Conservation (phyloP, 2,797 vertebrate genomes). For the Psittacula echo region DNA sequence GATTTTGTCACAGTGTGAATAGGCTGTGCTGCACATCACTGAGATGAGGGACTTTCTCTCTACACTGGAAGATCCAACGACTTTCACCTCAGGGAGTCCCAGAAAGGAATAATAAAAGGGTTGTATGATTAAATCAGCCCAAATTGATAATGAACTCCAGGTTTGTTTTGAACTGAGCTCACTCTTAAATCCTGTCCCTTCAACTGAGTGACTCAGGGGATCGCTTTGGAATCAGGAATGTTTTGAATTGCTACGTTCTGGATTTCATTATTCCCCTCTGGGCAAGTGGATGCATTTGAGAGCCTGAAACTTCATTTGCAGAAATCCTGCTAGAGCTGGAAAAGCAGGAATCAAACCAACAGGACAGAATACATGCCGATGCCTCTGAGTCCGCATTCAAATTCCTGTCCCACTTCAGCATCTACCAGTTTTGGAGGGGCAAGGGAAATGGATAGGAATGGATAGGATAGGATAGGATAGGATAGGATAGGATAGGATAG, state of each 20-base stretch:
- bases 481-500: no score
- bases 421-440: neutral
- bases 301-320: conserved; percentile 36
- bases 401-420: conserved; percentile 10
- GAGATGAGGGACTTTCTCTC: neutral
- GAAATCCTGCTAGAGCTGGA: conserved; percentile 42
- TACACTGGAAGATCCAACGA: neutral
- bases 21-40: neutral
- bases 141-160: conserved; percentile 42
- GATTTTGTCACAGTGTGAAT: neutral
- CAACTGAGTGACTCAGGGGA: neutral
- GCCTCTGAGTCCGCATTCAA: conserved; percentile 26
- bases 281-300: conserved; percentile 23
- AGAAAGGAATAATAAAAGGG: neutral
- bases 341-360: conserved; percentile 26
- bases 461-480: neutral
- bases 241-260: conserved; percentile 43
- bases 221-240: neutral
- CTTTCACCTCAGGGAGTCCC: neutral
- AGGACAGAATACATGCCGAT: neutral
- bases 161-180: conserved; percentile 60
- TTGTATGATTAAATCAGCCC: conserved; percentile 6
- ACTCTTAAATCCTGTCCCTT: neutral
- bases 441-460: neutral
- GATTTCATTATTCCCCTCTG: conserved; percentile 59